Percentiles rank a stretch among this genome's conserved stretches.
These are phyloP conservation scores for Palythoa grandis DNA, from an alignment of 92 coral and sea anemone genomes.

Conservation along the genomic window DNA sequence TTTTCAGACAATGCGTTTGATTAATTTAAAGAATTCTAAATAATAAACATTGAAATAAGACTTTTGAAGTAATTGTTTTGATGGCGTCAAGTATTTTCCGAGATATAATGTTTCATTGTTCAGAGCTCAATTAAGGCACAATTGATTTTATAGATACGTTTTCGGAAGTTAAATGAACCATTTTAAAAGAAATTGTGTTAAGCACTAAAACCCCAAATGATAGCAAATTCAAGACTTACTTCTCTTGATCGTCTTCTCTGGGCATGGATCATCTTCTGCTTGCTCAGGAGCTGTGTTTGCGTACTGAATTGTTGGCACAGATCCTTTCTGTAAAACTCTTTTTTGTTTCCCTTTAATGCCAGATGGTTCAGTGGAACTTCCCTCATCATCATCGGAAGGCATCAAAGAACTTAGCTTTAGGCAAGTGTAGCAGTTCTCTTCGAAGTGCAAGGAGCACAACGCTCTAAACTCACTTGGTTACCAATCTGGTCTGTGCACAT, in stretches of 20 bases:
- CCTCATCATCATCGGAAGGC: background rate
- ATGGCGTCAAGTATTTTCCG: background rate
- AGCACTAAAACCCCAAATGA: slow-evolving; percentile 12
- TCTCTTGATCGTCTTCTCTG: slow-evolving; percentile 44
- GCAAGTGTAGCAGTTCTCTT: slow-evolving; percentile 35
- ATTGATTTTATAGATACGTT: background rate
- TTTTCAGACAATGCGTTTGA: background rate
- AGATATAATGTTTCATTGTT: slow-evolving; percentile 7
- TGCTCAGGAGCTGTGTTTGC: slow-evolving; percentile 52
- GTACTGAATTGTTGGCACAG: slow-evolving; percentile 43
- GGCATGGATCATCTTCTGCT: slow-evolving; percentile 23
- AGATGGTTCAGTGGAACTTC: background rate
- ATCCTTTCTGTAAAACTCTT: slow-evolving; percentile 41
- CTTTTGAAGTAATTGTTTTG: background rate
- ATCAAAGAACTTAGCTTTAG: slow-evolving; percentile 23
- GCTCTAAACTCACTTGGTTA: slow-evolving; percentile 31
- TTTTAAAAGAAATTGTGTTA: background rate
- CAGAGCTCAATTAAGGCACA: background rate
- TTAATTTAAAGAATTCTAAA: background rate
- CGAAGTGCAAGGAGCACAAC: slow-evolving; percentile 47
- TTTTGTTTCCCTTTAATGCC: slow-evolving; percentile 25
- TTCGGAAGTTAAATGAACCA: background rate
- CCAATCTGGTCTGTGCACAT: slow-evolving; percentile 47
- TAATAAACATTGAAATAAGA: too few species aligned
- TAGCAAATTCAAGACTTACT: slow-evolving; percentile 35